Conservation (phyloP, 2,888 invertebrate species). For the Agrochola circellaris region DNA sequence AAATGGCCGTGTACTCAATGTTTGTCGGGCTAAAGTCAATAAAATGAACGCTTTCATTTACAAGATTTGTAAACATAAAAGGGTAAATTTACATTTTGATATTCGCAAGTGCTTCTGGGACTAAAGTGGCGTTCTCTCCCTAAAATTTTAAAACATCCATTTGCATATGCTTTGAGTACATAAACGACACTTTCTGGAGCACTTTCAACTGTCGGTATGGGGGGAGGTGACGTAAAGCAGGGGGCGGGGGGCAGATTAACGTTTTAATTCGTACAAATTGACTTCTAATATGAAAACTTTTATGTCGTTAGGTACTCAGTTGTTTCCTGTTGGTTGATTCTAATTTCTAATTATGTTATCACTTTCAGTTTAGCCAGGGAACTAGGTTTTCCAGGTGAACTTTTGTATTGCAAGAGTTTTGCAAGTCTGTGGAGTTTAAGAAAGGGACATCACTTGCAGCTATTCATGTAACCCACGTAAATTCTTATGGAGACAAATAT, state of each 20-base stretch:
- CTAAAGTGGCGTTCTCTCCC: slow-evolving; percentile 89
- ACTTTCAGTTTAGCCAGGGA: too few relatives aligned
- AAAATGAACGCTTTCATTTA: slow-evolving; percentile 90
- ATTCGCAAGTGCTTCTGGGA: slow-evolving; percentile 89
- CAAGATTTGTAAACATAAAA: slow-evolving; percentile 90
- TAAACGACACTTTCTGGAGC: slow-evolving; percentile 90
- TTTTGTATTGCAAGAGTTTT: neutral
- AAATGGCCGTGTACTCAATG: slow-evolving; percentile 72
- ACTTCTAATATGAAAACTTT: slow-evolving; percentile 31
- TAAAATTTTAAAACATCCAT: slow-evolving; percentile 91
- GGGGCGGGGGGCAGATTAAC: slow-evolving; percentile 62
- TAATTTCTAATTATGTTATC: neutral
- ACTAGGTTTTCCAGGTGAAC: neutral
- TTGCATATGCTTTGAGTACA: slow-evolving; percentile 91
- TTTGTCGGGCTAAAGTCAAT: slow-evolving; percentile 83
- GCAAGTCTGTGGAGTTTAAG: neutral
- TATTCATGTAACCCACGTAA: neutral
- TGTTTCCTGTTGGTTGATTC: neutral
- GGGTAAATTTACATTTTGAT: slow-evolving; percentile 91
- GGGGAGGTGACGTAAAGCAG: slow-evolving; percentile 53
- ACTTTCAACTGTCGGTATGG: slow-evolving; percentile 78
- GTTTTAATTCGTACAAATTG: slow-evolving; percentile 62
- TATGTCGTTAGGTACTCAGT: neutral
- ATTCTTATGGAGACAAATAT: neutral
- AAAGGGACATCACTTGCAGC: neutral